These are phyloP conservation scores for Pygoscelis adeliae DNA, from an alignment of 2,113 vertebrate genomes.

Conservation along the genomic window DNA sequence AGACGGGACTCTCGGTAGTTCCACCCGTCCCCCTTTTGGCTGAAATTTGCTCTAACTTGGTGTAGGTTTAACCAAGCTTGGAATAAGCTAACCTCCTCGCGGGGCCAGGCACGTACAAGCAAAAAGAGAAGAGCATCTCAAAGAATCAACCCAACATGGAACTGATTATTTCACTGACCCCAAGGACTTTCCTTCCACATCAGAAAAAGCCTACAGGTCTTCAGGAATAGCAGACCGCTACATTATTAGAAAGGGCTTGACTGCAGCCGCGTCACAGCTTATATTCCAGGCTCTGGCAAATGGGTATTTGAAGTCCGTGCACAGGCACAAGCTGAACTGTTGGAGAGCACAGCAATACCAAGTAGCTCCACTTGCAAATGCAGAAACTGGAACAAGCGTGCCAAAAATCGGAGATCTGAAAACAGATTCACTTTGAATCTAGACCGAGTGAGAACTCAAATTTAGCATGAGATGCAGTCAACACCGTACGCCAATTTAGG, in stretches of 20 bases:
- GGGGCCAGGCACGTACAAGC: not conserved
- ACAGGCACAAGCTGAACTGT: not conserved
- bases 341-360: not conserved
- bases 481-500: fast-evolving
- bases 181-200: too few relatives aligned
- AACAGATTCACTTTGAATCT: not conserved
- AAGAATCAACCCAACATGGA: not conserved
- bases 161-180: not conserved
- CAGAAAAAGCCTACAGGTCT: not conserved
- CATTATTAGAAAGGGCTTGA: not conserved
- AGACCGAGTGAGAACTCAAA: not conserved
- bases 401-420: not conserved
- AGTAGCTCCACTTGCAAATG: not conserved
- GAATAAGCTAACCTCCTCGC: not conserved
- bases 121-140: not conserved
- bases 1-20: not conserved
- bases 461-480: not conserved
- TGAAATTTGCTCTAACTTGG: not conserved
- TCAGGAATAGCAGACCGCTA: not conserved
- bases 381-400: not conserved
- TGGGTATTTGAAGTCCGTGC: fast-evolving
- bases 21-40: not conserved
- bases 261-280: not conserved
- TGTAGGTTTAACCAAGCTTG: not conserved
- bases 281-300: not conserved